Evolutionary conservation across 2,113 vertebrate genomes (phyloP).

Genomic region (Sminthopsis crassicaudata): DNA sequence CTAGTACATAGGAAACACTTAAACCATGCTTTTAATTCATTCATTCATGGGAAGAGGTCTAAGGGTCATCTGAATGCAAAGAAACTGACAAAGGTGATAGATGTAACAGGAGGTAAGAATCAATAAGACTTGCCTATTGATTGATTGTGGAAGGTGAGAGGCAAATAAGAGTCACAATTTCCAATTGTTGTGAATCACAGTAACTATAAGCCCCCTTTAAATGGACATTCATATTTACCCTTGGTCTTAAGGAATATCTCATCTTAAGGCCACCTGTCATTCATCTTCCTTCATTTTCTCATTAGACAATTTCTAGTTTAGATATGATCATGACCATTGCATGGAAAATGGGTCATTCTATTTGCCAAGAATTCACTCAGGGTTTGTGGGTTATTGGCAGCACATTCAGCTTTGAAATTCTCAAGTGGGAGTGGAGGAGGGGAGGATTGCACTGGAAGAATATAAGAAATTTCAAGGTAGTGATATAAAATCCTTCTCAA

Average conservation of each 20-base stretch:
- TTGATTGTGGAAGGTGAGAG: background rate
- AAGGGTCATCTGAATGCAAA: background rate
- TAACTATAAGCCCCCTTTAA: background rate
- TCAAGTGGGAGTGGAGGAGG: background rate
- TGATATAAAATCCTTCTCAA: constrained; percentile 22
- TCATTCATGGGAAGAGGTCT: background rate
- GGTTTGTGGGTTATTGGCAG: constrained; percentile 15
- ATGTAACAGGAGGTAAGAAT: background rate
- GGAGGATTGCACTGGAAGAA: background rate
- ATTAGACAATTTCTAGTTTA: background rate
- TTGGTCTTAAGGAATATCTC: background rate
- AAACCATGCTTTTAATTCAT: background rate
- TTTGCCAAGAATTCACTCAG: constrained; percentile 46
- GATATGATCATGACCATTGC: background rate
- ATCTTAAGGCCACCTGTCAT: background rate
- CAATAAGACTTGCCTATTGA: background rate
- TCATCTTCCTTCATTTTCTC: background rate
- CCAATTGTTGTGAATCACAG: background rate
- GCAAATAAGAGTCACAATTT: background rate
- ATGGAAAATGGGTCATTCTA: constrained; percentile 1
- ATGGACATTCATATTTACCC: background rate
- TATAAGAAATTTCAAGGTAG: background rate
- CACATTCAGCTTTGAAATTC: constrained; percentile 40
- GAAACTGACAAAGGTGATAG: background rate
- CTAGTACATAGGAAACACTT: background rate